Conservation (phyloP, 1,140 invertebrate species). For the Aphaenogaster rudis region DNA sequence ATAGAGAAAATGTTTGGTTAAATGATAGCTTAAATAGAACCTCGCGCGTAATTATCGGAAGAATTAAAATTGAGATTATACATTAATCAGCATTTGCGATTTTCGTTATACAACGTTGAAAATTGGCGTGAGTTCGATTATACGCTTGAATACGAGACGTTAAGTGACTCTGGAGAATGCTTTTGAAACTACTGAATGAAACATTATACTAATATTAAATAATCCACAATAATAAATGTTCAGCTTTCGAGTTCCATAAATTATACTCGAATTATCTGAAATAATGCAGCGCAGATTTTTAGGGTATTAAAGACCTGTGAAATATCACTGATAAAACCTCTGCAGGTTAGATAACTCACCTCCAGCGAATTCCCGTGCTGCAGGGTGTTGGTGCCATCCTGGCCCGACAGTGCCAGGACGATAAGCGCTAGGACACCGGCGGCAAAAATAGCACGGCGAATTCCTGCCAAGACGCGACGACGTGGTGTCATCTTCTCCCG, state of each 20-base stretch:
- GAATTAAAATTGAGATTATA: slow-evolving; percentile 6
- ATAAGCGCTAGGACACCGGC: slow-evolving; percentile 82
- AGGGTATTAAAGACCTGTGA: not conserved
- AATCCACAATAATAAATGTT: not conserved
- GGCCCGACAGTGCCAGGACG: slow-evolving; percentile 82
- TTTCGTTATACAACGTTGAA: not conserved
- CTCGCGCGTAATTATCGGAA: not conserved
- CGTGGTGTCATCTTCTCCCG: slow-evolving; percentile 86
- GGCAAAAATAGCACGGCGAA: slow-evolving; percentile 82
- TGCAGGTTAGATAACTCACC: slow-evolving; percentile 73
- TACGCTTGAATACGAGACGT: not conserved
- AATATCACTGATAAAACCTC: not conserved
- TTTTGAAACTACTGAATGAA: not conserved
- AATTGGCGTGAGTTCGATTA: not conserved
- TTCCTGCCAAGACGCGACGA: slow-evolving; percentile 83
- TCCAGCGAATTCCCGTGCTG: slow-evolving; percentile 79
- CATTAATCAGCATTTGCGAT: not conserved
- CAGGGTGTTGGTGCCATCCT: slow-evolving; percentile 81
- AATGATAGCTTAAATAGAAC: not conserved
- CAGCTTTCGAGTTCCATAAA: not conserved
- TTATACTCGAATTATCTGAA: slow-evolving; percentile 20
- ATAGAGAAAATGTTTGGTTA: slow-evolving; percentile 2
- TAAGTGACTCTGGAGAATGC: not conserved
- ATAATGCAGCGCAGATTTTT: not conserved
- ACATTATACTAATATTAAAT: not conserved